Conservation (phyloP, 2,888 invertebrate species). For the Gasteruption jaculator region DNA sequence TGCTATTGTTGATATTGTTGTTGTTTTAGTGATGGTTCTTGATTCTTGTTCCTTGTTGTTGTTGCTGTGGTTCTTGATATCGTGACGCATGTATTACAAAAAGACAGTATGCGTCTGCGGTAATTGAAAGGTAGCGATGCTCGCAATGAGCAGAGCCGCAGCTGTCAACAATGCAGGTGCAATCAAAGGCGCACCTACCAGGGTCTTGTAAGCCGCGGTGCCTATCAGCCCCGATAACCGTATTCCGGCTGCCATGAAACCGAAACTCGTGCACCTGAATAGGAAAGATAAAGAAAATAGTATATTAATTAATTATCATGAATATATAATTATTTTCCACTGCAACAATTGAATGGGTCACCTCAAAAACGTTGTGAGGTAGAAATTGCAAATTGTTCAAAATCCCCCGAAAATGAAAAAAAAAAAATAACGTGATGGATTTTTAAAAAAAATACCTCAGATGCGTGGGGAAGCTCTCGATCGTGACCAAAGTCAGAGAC, state of each 20-base stretch:
- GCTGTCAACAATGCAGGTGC: conserved; percentile 51
- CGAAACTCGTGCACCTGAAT: conserved; percentile 51
- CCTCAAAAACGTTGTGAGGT: neutral
- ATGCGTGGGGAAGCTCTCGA: conserved; percentile 53
- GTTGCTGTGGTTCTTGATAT: too few species aligned
- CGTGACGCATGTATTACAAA: too few species aligned
- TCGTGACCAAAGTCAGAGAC: conserved; percentile 50
- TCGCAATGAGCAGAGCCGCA: conserved; percentile 47
- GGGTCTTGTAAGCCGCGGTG: conserved; percentile 48
- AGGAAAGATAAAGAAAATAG: conserved; percentile 4
- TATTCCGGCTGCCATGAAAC: conserved; percentile 49
- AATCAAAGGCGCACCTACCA: conserved; percentile 46
- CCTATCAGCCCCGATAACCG: conserved; percentile 51
- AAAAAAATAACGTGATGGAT: too few species aligned
- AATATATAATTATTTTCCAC: neutral
- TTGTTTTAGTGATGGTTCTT: too few species aligned
- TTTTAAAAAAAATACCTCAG: conserved; percentile 45
- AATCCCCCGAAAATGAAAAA: neutral
- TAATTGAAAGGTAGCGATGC: conserved; percentile 48
- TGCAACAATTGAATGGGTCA: too few species aligned
- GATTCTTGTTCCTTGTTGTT: too few species aligned
- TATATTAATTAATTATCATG: neutral
- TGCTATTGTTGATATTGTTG: too few species aligned
- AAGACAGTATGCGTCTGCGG: conserved; percentile 52
- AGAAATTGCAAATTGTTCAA: neutral